Evolutionary conservation across 2,113 vertebrate genomes (phyloP).

Genomic region (Cyprinodon tularosa): DNA sequence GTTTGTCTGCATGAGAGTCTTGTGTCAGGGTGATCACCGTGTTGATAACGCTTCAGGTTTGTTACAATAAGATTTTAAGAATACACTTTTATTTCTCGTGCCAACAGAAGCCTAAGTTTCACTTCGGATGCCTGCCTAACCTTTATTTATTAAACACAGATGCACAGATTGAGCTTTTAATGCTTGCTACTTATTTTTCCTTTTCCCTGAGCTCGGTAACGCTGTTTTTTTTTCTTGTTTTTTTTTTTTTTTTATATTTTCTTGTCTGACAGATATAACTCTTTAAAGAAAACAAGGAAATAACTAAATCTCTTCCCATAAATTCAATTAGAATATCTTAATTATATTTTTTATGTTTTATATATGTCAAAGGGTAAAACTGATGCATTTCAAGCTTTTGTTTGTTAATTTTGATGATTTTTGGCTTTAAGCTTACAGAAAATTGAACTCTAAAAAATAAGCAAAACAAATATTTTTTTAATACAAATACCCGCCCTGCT

Average conservation of each 20-base stretch:
- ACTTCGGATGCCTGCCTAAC: slow-evolving; percentile 9
- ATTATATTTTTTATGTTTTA: neutral
- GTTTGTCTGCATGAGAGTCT: slow-evolving; percentile 73
- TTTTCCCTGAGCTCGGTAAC: neutral
- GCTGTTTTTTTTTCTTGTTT: neutral
- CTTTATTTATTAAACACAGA: slow-evolving; percentile 15
- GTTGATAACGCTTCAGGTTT: slow-evolving; percentile 40
- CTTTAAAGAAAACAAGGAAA: neutral
- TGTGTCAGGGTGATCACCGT: slow-evolving; percentile 59
- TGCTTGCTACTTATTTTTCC: neutral
- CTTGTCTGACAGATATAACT: neutral
- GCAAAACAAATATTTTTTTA: neutral
- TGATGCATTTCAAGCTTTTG: neutral
- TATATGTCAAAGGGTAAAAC: neutral
- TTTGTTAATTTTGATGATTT: neutral
- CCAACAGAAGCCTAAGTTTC: slow-evolving; percentile 32
- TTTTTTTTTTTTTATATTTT: neutral
- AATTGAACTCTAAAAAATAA: neutral
- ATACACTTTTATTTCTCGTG: slow-evolving; percentile 26
- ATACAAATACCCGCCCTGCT: neutral
- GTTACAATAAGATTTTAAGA: slow-evolving; percentile 18
- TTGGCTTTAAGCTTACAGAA: neutral
- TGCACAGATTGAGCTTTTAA: neutral
- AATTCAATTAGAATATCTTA: neutral
- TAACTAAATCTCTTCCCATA: neutral